phyloP scores from a whole-genome alignment of 2,797 vertebrate genomes.

The Poecilia gillii region DNA sequence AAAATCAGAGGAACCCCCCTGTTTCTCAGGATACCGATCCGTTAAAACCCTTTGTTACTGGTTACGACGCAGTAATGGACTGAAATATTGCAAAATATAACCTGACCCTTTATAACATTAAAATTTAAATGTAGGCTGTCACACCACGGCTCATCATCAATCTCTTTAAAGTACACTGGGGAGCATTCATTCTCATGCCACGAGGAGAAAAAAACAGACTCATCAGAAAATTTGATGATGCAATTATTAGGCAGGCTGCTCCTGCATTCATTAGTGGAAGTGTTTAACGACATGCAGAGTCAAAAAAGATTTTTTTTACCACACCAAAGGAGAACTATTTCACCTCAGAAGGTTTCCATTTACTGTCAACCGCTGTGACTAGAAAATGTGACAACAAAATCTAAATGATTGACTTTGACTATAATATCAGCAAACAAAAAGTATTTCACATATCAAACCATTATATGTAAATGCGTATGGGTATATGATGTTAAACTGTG shows the following conservation, averaged over 20 bases:
- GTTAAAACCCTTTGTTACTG: neutral
- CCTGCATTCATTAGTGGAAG: slow-evolving; percentile 3
- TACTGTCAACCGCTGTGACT: neutral
- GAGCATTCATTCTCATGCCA: neutral
- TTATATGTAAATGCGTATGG: too few relatives aligned
- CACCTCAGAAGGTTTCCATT: neutral
- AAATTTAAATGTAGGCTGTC: neutral
- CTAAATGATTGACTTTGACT: too few relatives aligned
- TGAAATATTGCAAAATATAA: neutral
- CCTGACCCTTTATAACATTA: slow-evolving; percentile 1
- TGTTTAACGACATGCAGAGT: neutral
- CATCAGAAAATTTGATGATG: slow-evolving; percentile 9
- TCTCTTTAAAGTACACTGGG: slow-evolving; percentile 4
- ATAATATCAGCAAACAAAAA: too few relatives aligned
- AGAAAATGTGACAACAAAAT: neutral
- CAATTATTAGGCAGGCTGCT: slow-evolving; percentile 6
- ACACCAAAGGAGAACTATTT: neutral
- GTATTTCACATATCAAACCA: neutral
- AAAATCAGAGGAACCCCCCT: too few relatives aligned
- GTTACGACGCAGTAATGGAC: neutral
- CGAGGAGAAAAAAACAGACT: neutral
- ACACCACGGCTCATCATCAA: neutral
- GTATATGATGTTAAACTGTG: too few relatives aligned
- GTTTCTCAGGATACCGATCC: neutral
- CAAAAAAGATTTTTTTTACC: neutral